phyloP scores from a whole-genome alignment of 2,113 vertebrate genomes.

The Pardalotus punctatus region DNA sequence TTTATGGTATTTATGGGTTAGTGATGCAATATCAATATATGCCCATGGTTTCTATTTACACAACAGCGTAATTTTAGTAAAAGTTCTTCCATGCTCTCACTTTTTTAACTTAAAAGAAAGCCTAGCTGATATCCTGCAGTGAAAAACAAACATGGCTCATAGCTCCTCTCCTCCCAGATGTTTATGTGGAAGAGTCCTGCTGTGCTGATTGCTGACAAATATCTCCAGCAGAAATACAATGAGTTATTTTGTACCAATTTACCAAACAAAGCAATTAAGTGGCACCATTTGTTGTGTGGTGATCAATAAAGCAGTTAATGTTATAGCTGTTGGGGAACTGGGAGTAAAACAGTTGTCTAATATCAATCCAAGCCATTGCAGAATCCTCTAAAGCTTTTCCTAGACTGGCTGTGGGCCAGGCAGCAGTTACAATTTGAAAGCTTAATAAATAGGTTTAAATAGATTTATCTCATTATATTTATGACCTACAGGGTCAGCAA shows the following conservation, averaged over 20 bases:
- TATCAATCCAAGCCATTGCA: background rate
- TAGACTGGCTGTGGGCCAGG: background rate
- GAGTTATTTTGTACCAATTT: background rate
- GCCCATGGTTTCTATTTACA: slow-evolving; percentile 42
- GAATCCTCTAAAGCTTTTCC: background rate
- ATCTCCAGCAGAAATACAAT: background rate
- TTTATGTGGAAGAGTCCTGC: background rate
- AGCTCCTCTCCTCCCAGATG: background rate
- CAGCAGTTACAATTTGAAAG: background rate
- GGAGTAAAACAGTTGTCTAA: background rate
- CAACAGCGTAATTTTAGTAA: slow-evolving; percentile 23
- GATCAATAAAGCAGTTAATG: background rate
- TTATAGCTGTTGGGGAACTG: background rate
- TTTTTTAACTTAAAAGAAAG: slow-evolving; percentile 11
- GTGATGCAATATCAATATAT: slow-evolving; percentile 20
- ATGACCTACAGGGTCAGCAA: background rate
- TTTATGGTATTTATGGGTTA: slow-evolving; percentile 34
- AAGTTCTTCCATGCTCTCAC: background rate
- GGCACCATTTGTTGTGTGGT: background rate
- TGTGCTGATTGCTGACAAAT: background rate
- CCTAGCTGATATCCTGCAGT: background rate
- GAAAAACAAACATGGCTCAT: background rate
- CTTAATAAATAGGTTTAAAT: background rate
- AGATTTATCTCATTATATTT: background rate
- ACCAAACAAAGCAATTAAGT: background rate